Evolutionary conservation across 2,113 vertebrate species (phyloP).

Genomic region (Nothoprocta perdicaria): DNA sequence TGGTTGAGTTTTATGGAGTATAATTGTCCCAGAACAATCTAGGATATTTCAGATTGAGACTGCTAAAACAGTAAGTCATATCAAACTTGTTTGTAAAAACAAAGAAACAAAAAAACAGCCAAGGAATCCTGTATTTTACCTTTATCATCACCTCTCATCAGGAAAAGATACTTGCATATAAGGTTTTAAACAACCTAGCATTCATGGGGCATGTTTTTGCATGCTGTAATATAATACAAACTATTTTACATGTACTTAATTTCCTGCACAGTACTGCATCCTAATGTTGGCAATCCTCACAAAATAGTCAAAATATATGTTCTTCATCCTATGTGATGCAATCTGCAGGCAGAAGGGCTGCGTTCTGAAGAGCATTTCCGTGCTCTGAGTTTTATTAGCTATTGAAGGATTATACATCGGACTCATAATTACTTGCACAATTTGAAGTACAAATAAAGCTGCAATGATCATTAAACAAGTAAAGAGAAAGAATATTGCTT

Average conservation of each 20-base stretch:
- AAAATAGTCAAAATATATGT: not conserved
- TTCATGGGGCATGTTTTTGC: not conserved
- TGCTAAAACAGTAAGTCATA: not conserved
- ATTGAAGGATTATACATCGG: constrained; percentile 5
- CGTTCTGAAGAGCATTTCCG: not conserved
- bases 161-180: not conserved
- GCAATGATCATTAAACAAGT: constrained; percentile 19
- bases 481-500: constrained; percentile 12
- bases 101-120: not conserved
- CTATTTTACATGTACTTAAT: not conserved
- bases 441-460: constrained; percentile 33
- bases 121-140: not conserved
- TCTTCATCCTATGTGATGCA: not conserved
- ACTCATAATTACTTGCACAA: constrained; percentile 38
- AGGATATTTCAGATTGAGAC: not conserved
- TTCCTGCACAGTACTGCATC: not conserved
- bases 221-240: not conserved
- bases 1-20: not conserved
- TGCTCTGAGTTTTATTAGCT: constrained; percentile 22
- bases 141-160: not conserved
- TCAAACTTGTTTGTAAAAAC: not conserved
- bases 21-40: not conserved
- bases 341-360: not conserved
- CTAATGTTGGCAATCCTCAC: not conserved
- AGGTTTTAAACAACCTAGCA: not conserved